Evolutionary conservation across 2,888 invertebrate species (phyloP).

Genomic region (Noctua pronuba): DNA sequence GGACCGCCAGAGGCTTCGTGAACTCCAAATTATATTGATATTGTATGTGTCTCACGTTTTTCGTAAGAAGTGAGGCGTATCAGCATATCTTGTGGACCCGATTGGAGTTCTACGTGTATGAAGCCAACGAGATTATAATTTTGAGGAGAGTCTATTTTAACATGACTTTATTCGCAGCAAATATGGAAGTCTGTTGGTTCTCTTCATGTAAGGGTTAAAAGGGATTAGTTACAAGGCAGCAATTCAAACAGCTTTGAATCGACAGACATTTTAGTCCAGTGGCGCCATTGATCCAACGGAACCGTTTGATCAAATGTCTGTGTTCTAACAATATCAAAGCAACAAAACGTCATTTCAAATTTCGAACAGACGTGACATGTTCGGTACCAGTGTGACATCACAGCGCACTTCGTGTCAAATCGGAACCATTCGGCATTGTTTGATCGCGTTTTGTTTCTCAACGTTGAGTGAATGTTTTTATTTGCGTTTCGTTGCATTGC

Average conservation of each 20-base stretch:
- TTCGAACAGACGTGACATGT: constrained; percentile 37
- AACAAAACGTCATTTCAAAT: constrained; percentile 48
- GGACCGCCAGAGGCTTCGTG: constrained; percentile 61
- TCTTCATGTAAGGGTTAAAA: neutral
- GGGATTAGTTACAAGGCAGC: neutral
- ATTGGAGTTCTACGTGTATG: constrained; percentile 51
- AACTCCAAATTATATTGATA: constrained; percentile 66
- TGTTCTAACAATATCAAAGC: constrained; percentile 42
- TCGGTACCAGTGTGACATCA: constrained; percentile 42
- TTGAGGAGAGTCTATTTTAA: neutral
- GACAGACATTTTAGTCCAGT: constrained; percentile 8
- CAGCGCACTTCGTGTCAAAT: constrained; percentile 46
- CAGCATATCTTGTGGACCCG: constrained; percentile 47
- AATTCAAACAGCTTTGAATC: neutral
- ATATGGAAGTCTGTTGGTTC: neutral
- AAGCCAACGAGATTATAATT: constrained; percentile 19
- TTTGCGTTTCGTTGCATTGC: constrained; percentile 50
- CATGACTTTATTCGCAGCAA: neutral
- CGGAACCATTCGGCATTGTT: constrained; percentile 50
- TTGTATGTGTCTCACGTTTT: constrained; percentile 66
- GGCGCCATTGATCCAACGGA: neutral
- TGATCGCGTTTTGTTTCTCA: constrained; percentile 60
- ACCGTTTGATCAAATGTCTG: constrained; percentile 35
- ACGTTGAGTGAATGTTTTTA: constrained; percentile 58
- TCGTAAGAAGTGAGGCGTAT: constrained; percentile 44